Evolutionary conservation across 2,113 vertebrate species (phyloP).

Genomic region (Thunnus maccoyii): DNA sequence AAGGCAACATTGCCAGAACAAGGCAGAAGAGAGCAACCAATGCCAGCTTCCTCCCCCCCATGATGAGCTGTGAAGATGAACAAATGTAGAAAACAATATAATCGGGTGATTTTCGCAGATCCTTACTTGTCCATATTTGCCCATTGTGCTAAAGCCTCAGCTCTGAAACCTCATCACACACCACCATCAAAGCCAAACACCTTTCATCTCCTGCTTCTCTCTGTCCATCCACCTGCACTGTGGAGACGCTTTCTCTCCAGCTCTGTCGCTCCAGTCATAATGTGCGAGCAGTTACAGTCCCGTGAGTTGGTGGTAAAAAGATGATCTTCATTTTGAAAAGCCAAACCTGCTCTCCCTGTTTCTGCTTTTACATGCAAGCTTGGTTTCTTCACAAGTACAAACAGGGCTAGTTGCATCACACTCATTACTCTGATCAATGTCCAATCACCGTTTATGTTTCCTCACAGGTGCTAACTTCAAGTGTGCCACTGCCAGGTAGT

Average conservation of each 20-base stretch:
- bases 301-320: background rate
- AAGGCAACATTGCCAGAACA: conserved; percentile 74
- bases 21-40: conserved; percentile 73
- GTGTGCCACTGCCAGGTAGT: background rate
- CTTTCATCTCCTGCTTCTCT: background rate
- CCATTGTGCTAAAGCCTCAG: background rate
- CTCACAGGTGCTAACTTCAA: background rate
- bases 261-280: background rate
- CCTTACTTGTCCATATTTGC: background rate
- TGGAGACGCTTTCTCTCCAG: background rate
- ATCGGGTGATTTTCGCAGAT: background rate
- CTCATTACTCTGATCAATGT: too few relatives aligned
- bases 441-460: background rate
- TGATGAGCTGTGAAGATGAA: conserved; percentile 72
- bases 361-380: background rate
- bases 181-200: background rate
- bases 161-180: background rate
- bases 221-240: background rate
- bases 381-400: background rate
- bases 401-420: background rate
- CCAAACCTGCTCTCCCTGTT: background rate
- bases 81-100: background rate
- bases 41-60: conserved; percentile 65
- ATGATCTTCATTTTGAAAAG: background rate
- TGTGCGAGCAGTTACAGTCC: background rate